These are phyloP conservation scores for Tachyglossus aculeatus DNA, from an alignment of 2,797 vertebrate genomes.

Conservation along the genomic window DNA sequence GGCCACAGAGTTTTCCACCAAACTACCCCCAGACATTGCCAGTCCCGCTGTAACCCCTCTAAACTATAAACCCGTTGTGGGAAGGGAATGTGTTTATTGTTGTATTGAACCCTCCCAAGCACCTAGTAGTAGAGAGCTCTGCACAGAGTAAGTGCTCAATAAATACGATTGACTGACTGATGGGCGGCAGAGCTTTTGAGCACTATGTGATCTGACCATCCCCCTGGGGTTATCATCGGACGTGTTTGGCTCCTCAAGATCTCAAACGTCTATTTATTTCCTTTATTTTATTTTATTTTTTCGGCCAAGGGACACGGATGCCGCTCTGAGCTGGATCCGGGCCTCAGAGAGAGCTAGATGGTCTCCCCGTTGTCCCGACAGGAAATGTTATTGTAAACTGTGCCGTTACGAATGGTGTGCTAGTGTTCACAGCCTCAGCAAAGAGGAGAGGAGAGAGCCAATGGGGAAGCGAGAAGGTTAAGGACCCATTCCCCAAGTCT, in stretches of 20 bases:
- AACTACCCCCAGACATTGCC: no score
- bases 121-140: no score
- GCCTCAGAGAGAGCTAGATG: slow-evolving; percentile 60
- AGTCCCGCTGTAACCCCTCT: no score
- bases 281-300: slow-evolving; percentile 44
- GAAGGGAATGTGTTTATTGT: no score
- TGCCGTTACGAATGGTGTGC: slow-evolving; percentile 62
- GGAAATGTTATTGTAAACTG: slow-evolving; percentile 69
- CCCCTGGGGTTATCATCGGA: slow-evolving; percentile 33
- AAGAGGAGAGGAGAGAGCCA: slow-evolving; percentile 58
- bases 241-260: no score
- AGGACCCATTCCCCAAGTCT: slow-evolving; percentile 70
- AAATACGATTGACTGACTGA: no score
- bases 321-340: slow-evolving; percentile 66
- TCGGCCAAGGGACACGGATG: slow-evolving; percentile 55
- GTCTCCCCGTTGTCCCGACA: slow-evolving; percentile 47
- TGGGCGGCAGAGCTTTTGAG: neutral
- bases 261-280: slow-evolving; percentile 48
- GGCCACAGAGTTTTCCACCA: no score
- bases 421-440: slow-evolving; percentile 63
- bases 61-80: no score
- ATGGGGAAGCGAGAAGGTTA: slow-evolving; percentile 63
- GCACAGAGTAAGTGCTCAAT: no score
- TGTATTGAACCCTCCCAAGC: no score
- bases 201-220: slow-evolving; percentile 34